Evolutionary conservation across 2,113 vertebrate genomes (phyloP), one percentile per base, ranked within the genome.

Genomic region (Gila orcuttii): DNA sequence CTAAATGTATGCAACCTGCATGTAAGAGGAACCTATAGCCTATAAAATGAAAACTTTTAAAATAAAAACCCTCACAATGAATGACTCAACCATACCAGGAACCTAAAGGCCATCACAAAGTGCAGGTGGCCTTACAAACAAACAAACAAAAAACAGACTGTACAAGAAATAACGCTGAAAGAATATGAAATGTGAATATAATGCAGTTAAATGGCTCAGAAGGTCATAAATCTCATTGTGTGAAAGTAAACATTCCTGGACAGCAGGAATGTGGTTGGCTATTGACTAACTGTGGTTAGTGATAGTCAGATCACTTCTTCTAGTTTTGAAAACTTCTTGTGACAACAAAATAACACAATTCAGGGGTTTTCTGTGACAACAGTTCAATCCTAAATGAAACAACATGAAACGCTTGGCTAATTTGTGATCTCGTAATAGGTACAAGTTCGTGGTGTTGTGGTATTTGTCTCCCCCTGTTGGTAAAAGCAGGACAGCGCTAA

Each of bases 401-500:
- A 12, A 11, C 36, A 71, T 2, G 2, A 76, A 78, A 1, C 0
- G 52, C 2, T 19, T 6, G 2, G 4, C 9, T 12, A 52, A 33
- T 33, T 7, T 31, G 28, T 31, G 6, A 1, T 31, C 5, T 21
- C 28, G 10, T 55, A n/a, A 52, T 42, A 42, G 7, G 39, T 45
- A 28, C 2, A 10, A 3, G 52, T 78, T 52, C 19, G 21, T 60
- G 57, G 55, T 60, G 12, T 60, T 0, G 55, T 73, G 66, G 52
- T 21, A 42, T 55, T 12, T 84, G 82, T 80, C 76, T 55, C 57
- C 86, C 45, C 74, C 82, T 81, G 21, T 33, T 57, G 86, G 77
- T 47, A 3, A 68, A 25, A 28, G 11, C 15, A 33, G 6, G 25
- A 66, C 64, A 3, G 31, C 1, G 31, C 76, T 23, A 7, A 39